phyloP scores from a whole-genome alignment of 2,113 vertebrate genomes.

The Dipodomys spectabilis region DNA sequence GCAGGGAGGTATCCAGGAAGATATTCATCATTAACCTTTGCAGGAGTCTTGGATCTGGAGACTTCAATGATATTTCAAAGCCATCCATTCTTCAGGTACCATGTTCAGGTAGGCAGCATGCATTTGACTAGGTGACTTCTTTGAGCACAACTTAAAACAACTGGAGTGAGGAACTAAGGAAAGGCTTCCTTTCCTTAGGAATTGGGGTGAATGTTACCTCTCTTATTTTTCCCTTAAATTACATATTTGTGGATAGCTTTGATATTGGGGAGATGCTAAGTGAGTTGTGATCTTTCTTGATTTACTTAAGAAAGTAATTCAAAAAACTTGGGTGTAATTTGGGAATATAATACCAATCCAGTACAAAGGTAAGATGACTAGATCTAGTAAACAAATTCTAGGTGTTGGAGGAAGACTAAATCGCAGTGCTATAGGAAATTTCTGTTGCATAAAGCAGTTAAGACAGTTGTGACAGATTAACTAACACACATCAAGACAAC shows the following conservation, averaged over 20 bases:
- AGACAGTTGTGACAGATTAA: not conserved
- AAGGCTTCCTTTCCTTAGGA: too few relatives aligned
- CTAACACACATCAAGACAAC: not conserved
- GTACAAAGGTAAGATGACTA: not conserved
- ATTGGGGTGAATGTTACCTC: too few relatives aligned
- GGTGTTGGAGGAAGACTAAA: not conserved
- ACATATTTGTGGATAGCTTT: not conserved
- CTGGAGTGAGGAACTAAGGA: not conserved
- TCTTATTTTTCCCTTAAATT: not conserved
- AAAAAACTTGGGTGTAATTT: not conserved
- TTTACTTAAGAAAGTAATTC: not conserved
- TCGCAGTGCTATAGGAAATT: not conserved
- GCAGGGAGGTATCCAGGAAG: not conserved
- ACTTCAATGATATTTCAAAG: not conserved
- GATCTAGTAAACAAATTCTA: too few relatives aligned
- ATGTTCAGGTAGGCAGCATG: rapidly evolving
- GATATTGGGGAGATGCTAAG: not conserved
- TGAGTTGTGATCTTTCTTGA: not conserved
- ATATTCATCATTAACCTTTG: rapidly evolving
- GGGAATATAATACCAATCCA: not conserved
- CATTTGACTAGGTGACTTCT: not conserved
- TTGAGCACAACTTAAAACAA: not conserved
- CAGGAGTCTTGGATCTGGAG: not conserved
- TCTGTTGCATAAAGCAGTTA: not conserved
- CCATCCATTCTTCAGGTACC: not conserved